Percentiles rank a stretch among this genome's conserved stretches.
phyloP scores from a whole-genome alignment of 2,113 vertebrate genomes.

The Misgurnus anguillicaudatus region DNA sequence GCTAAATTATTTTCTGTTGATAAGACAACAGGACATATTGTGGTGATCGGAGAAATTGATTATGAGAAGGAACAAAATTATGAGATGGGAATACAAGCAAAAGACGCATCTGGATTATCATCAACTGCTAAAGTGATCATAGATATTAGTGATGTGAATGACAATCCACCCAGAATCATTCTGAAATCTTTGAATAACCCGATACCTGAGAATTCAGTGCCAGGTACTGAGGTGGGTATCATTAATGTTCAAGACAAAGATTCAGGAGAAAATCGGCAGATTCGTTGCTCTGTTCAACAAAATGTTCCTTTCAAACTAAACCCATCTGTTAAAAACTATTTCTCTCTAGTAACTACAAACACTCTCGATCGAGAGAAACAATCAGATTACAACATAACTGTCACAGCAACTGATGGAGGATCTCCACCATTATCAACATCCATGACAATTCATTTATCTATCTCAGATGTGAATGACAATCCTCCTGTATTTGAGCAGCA shows the following conservation, averaged over 20 bases:
- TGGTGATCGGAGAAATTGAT: slow-evolving; percentile 31
- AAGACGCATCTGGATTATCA: slow-evolving; percentile 48
- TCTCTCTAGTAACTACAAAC: slow-evolving; percentile 39
- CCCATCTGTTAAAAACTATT: slow-evolving; percentile 56
- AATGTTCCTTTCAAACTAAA: slow-evolving; percentile 66
- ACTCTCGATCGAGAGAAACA: slow-evolving; percentile 36
- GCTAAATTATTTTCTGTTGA: slow-evolving; percentile 43
- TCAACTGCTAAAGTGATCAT: slow-evolving; percentile 50
- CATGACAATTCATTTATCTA: slow-evolving; percentile 55
- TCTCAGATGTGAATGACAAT: slow-evolving; percentile 51
- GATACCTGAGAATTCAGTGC: slow-evolving; percentile 33
- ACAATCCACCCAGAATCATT: slow-evolving; percentile 47
- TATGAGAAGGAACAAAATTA: slow-evolving; percentile 48
- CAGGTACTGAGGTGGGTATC: slow-evolving; percentile 48
- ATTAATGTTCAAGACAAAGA: slow-evolving; percentile 54
- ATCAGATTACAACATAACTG: slow-evolving; percentile 53
- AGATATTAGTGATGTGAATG: slow-evolving; percentile 48
- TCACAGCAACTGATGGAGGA: slow-evolving; percentile 60
- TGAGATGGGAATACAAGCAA: slow-evolving; percentile 34
- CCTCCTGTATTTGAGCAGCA: slow-evolving; percentile 49
- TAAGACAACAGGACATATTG: slow-evolving; percentile 42
- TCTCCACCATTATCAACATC: slow-evolving; percentile 60
- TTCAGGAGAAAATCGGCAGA: slow-evolving; percentile 47
- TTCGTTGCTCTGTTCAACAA: slow-evolving; percentile 47
- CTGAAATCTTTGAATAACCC: slow-evolving; percentile 19